phyloP scores from a whole-genome alignment of 53 echinoderm and acorn worm genomes.

The Mesocentrotus franciscanus region DNA sequence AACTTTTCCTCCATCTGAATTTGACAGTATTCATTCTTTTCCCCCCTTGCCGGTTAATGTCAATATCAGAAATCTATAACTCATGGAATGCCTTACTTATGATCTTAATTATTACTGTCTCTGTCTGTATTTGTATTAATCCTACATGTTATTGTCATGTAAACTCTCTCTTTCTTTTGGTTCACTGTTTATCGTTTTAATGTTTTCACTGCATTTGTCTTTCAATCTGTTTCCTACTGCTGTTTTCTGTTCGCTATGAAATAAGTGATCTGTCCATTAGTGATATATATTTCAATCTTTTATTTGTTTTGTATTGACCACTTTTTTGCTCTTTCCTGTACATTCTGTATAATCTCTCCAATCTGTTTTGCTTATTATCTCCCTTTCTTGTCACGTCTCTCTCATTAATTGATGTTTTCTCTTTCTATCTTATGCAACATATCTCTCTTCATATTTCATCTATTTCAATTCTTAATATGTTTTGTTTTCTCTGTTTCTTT shows the following conservation, averaged over 20 bases:
- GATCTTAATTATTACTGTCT: background rate
- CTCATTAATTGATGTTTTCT: background rate
- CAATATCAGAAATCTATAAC: background rate
- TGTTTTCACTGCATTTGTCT: background rate
- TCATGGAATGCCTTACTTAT: background rate
- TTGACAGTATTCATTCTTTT: background rate
- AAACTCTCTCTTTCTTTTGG: background rate
- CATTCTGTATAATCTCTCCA: background rate
- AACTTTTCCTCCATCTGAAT: background rate
- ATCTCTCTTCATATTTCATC: background rate
- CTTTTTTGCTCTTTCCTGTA: background rate
- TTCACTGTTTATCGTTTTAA: background rate
- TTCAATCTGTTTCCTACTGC: background rate
- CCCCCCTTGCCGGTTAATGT: background rate
- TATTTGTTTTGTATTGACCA: background rate
- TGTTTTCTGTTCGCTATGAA: too few relatives aligned
- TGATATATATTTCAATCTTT: background rate
- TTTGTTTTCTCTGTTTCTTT: background rate
- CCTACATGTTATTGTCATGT: background rate
- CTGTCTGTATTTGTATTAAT: background rate
- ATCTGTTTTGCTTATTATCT: background rate
- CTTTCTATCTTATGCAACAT: background rate
- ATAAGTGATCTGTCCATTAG: too few relatives aligned
- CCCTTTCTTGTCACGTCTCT: background rate
- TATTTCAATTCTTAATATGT: background rate